Evolutionary conservation across 2,797 vertebrate genomes (phyloP), one percentile per base, ranked within the genome.

Genomic region (Gymnothorax javanicus): DNA sequence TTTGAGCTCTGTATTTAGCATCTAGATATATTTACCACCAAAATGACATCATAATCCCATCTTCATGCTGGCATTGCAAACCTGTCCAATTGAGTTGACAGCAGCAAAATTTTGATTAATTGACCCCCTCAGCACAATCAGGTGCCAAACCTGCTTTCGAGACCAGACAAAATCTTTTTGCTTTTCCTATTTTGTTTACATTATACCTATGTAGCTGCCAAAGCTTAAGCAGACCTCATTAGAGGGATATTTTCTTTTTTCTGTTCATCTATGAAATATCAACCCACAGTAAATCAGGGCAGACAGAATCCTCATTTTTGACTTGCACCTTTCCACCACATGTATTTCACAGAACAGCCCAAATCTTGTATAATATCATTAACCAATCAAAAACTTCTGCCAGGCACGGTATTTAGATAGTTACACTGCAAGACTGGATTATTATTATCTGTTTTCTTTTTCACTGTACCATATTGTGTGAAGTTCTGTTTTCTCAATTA

Each of bases 161-260:
- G 4, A 90, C 83, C 60, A 89, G 90, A 90, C 71, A 13, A 84
- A 89, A 90, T 88, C 86, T 79, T 84, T 91, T 91, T 91, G 33
- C 33, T 60, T 85, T 85, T 87, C 91, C 89, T 88, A 89, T 88
- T 93, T 92, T 90, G 89, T 87, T 87, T 90, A 94, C 73, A 87
- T 93, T 94, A 92, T 90, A 90, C 90, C 90, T 90, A 94, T 93
- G 86, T 87, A 92, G 94, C 94, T 90, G 94, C 93, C 87, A 82
- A 89, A 69, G n/a, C 84, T 92, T 90, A 92, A 94, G 91, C 87
- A 85, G 88, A 89, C 89, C 91, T 89, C 87, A 90, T 91, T 90
- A 90, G 88, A 91, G 82, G 83, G 87, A 87, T 91, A 88, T 89
- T 91, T 87, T 71, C 87, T 90, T 91, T 90, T 89, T 87, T 91